phyloP scores from a whole-genome alignment of 2,888 invertebrate genomes.

The Chrysotoxum bicinctum region DNA sequence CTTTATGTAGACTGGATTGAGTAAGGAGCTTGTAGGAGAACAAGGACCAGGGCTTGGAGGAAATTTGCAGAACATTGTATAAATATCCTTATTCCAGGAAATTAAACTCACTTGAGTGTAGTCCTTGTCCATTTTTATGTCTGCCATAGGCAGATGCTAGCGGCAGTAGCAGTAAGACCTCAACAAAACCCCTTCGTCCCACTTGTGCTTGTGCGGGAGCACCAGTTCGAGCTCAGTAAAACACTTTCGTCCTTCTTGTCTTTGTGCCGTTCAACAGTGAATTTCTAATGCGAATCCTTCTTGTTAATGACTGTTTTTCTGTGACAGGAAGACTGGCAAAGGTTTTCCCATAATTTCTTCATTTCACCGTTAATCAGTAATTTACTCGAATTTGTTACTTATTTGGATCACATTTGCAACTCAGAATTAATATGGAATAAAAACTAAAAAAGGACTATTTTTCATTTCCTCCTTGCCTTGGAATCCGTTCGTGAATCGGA shows the following conservation, averaged over 20 bases:
- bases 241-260: constrained; percentile 23
- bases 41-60: constrained; percentile 20
- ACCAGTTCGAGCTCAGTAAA: background rate
- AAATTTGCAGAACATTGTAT: constrained; percentile 48
- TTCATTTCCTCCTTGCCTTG: background rate
- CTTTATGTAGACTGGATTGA: background rate
- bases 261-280: too few relatives aligned
- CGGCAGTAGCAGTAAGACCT: background rate
- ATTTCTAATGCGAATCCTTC: background rate
- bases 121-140: background rate
- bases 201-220: constrained; percentile 10
- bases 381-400: constrained; percentile 55
- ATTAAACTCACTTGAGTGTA: constrained; percentile 56
- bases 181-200: constrained; percentile 17
- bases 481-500: background rate
- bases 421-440: constrained; percentile 15
- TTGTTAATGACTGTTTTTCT: constrained; percentile 29
- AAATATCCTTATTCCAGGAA: constrained; percentile 63
- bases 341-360: constrained; percentile 11
- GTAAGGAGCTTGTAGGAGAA: background rate
- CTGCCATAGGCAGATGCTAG: constrained; percentile 54
- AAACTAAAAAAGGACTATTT: background rate
- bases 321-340: background rate
- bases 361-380: constrained; percentile 37
- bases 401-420: constrained; percentile 55